A percentile compares a stretch with the other conserved stretches of the same genome.
Evolutionary conservation across 2,797 vertebrate species (phyloP).

Genomic region (Tokudaia tokunoshimensis): DNA sequence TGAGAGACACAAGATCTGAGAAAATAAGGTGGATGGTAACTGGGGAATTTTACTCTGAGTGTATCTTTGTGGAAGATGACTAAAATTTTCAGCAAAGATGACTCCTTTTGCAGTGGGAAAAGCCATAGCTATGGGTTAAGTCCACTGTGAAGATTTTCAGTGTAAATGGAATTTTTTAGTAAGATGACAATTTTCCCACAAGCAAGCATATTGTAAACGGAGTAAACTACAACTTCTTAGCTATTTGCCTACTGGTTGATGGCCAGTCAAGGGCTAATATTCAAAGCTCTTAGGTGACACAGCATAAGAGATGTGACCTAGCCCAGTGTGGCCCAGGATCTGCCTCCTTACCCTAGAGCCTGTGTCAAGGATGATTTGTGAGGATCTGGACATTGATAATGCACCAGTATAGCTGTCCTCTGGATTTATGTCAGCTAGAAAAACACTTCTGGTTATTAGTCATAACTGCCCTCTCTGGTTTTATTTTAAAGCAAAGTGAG

Average conservation of each 20-base stretch:
- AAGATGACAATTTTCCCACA: not conserved
- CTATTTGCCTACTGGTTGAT: not conserved
- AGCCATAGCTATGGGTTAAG: not conserved
- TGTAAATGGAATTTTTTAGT: not conserved
- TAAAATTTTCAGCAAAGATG: not conserved
- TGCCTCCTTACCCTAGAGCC: not conserved
- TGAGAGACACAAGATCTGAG: not conserved
- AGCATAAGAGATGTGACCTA: not conserved
- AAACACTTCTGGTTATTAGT: not conserved
- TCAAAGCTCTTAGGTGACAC: not conserved
- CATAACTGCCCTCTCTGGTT: not conserved
- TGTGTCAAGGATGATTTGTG: not conserved
- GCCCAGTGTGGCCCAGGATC: not conserved
- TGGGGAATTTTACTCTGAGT: not conserved
- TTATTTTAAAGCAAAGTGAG: not conserved
- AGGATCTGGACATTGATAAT: not conserved
- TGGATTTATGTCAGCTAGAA: not conserved
- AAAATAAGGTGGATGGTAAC: not conserved
- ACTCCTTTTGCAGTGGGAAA: not conserved
- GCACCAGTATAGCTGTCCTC: not conserved
- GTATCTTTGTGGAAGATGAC: not conserved
- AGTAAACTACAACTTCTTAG: not conserved
- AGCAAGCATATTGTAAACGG: not conserved
- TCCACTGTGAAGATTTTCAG: not conserved
- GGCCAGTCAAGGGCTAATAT: not conserved